Base-by-base conservation (phyloP, 2,113 vertebrate genomes). In the Passer domesticus region DNA sequence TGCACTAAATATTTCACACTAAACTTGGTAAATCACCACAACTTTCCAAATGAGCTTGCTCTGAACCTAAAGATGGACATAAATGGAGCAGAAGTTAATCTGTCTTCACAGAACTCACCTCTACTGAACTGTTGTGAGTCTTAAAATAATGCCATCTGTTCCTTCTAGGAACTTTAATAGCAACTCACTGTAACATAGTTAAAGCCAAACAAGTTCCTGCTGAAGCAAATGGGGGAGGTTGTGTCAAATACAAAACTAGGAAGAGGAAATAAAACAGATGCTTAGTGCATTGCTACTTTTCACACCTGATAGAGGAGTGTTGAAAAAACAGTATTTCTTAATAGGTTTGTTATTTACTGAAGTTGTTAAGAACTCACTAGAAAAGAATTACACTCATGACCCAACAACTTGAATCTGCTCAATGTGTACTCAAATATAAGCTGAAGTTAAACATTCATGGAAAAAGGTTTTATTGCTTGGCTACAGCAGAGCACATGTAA, bases 261-360 rank as follows among this genome's bases (percentile, higher is more conserved):
- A 89, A 81, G 20, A 77, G 39, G 58, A 83, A 86, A 73, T 73
- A 62, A 70, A 92, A 35, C 70, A 92, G 58, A 82, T 78, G 52
- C 56, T 87, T 60, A 59, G 46, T 53, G 52, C 46, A 30, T 39
- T 91, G 56, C 17, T 67, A 30, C 43, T 94, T 82, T 87, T 89
- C 56, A 75, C 25, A 41, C 56, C 87, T 78, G 88, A 91, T 60
- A 64, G 64, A 83, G 27, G 19, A 77, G n/a, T 15, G 17, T 76
- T 83, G 37, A 63, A 82, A 87, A 70, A 92, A 58, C 21, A 70
- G 50, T 70, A 77, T 62, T 75, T 92, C 39, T 67, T 79, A 92
- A 81, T 59, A 85, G 44, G 33, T 74, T 90, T 94, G 69, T 77
- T 92, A 94, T 85, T 94, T 92, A 94, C 77, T 85, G 39, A 90